Percentiles rank a stretch among this genome's conserved stretches.
Evolutionary conservation across 2,888 invertebrate species (phyloP).

Genomic region (Cephus sareptanus): DNA sequence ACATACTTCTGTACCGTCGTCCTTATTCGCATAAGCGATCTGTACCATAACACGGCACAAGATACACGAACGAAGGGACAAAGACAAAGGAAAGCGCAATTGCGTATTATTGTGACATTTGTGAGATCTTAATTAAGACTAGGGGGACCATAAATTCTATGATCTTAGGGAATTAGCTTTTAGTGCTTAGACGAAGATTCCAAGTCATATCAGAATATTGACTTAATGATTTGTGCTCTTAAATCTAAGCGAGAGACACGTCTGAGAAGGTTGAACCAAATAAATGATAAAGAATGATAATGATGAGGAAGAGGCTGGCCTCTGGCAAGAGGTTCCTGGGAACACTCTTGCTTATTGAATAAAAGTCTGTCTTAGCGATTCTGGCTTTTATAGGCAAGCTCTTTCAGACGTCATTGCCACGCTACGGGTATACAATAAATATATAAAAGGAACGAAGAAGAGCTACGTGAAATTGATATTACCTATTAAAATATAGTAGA

Average conservation of each 20-base stretch:
- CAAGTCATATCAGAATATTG: conserved; percentile 33
- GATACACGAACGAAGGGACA: conserved; percentile 10
- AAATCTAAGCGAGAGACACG: conserved; percentile 5
- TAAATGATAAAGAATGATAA: neutral
- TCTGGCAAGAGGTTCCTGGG: too few species aligned
- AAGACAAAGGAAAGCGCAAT: conserved; percentile 1
- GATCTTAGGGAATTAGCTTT: conserved; percentile 30
- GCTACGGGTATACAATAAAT: conserved; percentile 17
- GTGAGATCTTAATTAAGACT: conserved; percentile 42
- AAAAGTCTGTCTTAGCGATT: neutral
- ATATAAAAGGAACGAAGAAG: neutral
- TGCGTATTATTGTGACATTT: neutral
- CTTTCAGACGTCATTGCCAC: conserved; percentile 12
- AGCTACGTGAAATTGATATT: conserved; percentile 1
- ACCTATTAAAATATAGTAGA: neutral
- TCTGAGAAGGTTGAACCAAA: conserved; percentile 14
- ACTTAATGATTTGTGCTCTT: conserved; percentile 7
- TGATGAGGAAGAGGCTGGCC: too few species aligned
- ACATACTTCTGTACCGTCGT: neutral
- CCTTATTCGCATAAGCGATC: neutral
- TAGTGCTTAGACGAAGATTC: conserved; percentile 23
- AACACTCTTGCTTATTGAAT: neutral
- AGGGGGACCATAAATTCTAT: conserved; percentile 48
- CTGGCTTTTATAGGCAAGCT: neutral
- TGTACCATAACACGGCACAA: conserved; percentile 7